phyloP scores from a whole-genome alignment of 2,888 invertebrate genomes.

The Pterobdella sp. region DNA sequence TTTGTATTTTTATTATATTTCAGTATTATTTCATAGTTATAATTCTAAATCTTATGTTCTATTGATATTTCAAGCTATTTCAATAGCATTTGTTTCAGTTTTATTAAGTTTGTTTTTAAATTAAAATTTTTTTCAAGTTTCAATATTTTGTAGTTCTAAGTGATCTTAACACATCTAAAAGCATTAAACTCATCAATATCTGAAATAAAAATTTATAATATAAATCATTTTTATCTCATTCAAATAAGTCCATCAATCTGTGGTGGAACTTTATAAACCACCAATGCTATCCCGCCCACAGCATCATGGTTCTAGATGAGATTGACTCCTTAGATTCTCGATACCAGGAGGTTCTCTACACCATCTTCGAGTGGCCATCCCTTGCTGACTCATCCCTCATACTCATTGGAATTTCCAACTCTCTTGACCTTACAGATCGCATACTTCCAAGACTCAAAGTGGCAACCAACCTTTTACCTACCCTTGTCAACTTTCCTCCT shows the following conservation, averaged over 20 bases:
- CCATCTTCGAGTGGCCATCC: slow-evolving; percentile 86
- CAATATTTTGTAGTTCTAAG: no score
- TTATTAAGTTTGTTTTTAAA: no score
- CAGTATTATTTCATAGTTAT: neutral
- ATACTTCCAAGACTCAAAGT: slow-evolving; percentile 77
- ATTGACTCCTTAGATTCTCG: slow-evolving; percentile 75
- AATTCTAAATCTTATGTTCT: neutral
- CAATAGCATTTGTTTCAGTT: no score
- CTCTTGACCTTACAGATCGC: slow-evolving; percentile 85
- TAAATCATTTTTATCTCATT: no score
- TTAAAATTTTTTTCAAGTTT: no score
- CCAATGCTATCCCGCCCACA: no score
- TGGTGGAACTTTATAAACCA: no score
- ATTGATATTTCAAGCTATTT: neutral
- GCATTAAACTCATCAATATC: no score
- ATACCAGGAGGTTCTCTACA: slow-evolving; percentile 78
- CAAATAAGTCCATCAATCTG: no score
- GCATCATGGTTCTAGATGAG: slow-evolving; percentile 78
- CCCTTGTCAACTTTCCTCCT: slow-evolving; percentile 76
- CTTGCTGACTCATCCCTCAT: slow-evolving; percentile 63
- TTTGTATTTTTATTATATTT: neutral
- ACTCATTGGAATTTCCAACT: slow-evolving; percentile 86
- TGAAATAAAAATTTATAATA: no score
- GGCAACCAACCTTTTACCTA: slow-evolving; percentile 55
- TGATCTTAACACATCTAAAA: no score